Percentiles rank a stretch among this genome's conserved stretches.
Conservation (phyloP, 2,888 invertebrate species). For the Oscheius sp. region DNA sequence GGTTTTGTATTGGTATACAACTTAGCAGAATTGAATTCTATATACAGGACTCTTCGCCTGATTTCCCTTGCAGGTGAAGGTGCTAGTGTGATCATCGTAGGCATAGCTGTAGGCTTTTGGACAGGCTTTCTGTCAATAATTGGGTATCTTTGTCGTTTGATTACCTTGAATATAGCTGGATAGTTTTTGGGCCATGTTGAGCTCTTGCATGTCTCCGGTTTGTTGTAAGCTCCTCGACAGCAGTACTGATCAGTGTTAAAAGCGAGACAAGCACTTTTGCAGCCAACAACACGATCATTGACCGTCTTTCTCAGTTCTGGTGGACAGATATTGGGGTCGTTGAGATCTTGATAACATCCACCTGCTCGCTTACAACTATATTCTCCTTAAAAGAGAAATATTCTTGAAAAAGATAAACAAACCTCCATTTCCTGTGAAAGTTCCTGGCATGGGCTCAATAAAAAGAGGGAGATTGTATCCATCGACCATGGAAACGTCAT, state of each 20-base stretch:
- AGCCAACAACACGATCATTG: slow-evolving; percentile 67
- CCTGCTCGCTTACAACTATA: slow-evolving; percentile 41
- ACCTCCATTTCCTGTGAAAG: slow-evolving; percentile 23
- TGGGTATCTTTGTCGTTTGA: no score
- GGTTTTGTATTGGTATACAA: no score
- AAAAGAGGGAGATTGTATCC: slow-evolving; percentile 72
- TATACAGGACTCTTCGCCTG: slow-evolving; percentile 4
- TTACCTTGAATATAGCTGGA: slow-evolving; percentile 70
- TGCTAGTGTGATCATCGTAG: slow-evolving; percentile 74
- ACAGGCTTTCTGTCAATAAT: slow-evolving; percentile 64
- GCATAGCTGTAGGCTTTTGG: slow-evolving; percentile 75
- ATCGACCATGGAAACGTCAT: slow-evolving; percentile 71
- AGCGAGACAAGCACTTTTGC: slow-evolving; percentile 74
- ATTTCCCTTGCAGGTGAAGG: slow-evolving; percentile 72
- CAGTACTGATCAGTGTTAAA: slow-evolving; percentile 74
- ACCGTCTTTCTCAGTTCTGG: slow-evolving; percentile 17
- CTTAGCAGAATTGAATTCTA: slow-evolving; percentile 22
- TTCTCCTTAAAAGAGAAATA: slow-evolving; percentile 3
- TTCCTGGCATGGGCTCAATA: slow-evolving; percentile 45
- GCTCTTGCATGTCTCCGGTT: slow-evolving; percentile 72
- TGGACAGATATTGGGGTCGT: slow-evolving; percentile 31
- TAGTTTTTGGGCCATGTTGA: slow-evolving; percentile 71
- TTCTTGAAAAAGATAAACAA: not conserved
- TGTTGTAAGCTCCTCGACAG: slow-evolving; percentile 72
- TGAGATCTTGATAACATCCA: slow-evolving; percentile 41